Conservation (phyloP, 2,888 invertebrate genomes). For the Meghimatium bilineatum region DNA sequence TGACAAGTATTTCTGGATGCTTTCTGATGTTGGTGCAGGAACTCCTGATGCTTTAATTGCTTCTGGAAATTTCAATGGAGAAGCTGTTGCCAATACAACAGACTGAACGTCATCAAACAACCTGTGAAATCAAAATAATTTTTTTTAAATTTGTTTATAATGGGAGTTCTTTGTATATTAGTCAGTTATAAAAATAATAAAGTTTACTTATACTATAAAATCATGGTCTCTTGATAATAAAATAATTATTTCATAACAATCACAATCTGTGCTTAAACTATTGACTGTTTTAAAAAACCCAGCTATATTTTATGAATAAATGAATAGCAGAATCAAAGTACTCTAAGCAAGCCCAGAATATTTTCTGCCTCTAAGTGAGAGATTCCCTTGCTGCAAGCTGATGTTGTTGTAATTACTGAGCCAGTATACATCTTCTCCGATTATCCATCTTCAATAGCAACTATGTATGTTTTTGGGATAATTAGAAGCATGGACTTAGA, state of each 20-base stretch:
- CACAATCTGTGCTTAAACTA: neutral
- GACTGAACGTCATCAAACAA: conserved; percentile 36
- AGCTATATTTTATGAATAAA: too few relatives aligned
- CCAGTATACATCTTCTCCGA: too few relatives aligned
- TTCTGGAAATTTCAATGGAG: conserved; percentile 77
- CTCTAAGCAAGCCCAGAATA: too few relatives aligned
- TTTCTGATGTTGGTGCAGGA: conserved; percentile 53
- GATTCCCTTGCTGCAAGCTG: too few relatives aligned
- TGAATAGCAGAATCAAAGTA: too few relatives aligned
- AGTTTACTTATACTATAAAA: neutral
- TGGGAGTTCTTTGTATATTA: neutral
- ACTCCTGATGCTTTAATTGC: conserved; percentile 72
- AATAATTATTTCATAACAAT: neutral
- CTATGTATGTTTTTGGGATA: too few relatives aligned
- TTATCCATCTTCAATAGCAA: too few relatives aligned
- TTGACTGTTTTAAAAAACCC: neutral
- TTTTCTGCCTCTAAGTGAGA: too few relatives aligned
- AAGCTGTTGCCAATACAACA: conserved; percentile 77
- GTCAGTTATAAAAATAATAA: neutral
- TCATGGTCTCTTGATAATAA: neutral
- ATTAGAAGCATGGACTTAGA: too few relatives aligned
- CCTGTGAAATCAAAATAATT: conserved; percentile 32
- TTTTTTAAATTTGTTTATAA: neutral
- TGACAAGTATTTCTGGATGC: conserved; percentile 56
- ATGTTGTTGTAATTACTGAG: too few relatives aligned